These are phyloP conservation scores for Parazoanthus darwini DNA, from an alignment of 92 coral and sea anemone genomes.

Conservation along the genomic window DNA sequence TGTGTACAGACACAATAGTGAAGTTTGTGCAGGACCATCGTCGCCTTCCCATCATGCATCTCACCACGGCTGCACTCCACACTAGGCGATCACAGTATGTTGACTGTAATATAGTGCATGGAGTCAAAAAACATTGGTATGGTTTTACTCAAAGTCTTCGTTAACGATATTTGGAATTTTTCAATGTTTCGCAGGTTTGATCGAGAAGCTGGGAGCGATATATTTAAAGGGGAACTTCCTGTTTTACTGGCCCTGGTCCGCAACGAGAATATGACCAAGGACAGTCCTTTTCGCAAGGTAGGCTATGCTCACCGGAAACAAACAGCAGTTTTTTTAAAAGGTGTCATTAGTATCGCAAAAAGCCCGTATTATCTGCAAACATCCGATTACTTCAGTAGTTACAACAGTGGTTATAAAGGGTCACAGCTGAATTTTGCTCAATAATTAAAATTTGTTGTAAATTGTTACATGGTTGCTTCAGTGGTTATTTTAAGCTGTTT, in stretches of 20 bases:
- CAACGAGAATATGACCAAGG: conserved; percentile 72
- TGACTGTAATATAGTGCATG: background rate
- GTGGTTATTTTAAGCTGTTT: too few species aligned
- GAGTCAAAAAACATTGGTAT: too few species aligned
- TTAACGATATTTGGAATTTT: background rate
- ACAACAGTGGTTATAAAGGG: too few species aligned
- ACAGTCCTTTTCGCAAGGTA: conserved; percentile 77
- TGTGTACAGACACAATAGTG: conserved; percentile 81
- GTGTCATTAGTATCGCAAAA: too few species aligned
- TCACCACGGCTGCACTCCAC: conserved; percentile 90
- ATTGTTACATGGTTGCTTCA: too few species aligned
- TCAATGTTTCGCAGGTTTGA: conserved; percentile 32
- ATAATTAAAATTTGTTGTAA: too few species aligned
- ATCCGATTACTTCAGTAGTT: too few species aligned
- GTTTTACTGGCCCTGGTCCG: conserved; percentile 81
- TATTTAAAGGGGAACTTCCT: conserved; percentile 73
- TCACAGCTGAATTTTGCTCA: too few species aligned
- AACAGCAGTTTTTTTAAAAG: too few species aligned
- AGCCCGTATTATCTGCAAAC: too few species aligned
- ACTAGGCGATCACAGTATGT: conserved; percentile 51
- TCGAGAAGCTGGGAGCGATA: conserved; percentile 51
- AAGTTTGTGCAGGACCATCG: conserved; percentile 87
- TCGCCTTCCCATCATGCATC: conserved; percentile 91
- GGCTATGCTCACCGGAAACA: background rate
- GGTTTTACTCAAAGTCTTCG: background rate